phyloP scores from a whole-genome alignment of 2,113 vertebrate species.

The Spermophilus dauricus region DNA sequence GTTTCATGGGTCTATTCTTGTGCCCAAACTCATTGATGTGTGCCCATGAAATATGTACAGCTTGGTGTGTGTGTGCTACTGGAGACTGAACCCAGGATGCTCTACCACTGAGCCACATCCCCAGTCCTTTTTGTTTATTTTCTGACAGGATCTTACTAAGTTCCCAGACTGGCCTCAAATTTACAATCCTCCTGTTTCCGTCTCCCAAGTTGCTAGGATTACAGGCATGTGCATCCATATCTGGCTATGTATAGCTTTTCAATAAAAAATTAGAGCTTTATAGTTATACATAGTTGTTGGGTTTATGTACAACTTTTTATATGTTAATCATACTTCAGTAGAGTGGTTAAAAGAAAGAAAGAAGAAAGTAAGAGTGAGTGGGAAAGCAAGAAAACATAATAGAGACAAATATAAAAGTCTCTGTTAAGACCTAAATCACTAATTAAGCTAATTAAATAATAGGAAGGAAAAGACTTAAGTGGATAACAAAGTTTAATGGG shows the following conservation, averaged over 20 bases:
- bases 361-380: constrained; percentile 28
- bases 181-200: too few species aligned
- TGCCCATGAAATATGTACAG: neutral
- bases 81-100: too few species aligned
- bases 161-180: too few species aligned
- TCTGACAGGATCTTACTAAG: too few species aligned
- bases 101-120: too few species aligned
- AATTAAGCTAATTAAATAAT: constrained; percentile 51
- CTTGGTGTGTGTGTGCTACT: too few species aligned
- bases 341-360: neutral
- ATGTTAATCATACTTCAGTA: neutral
- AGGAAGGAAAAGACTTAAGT: neutral
- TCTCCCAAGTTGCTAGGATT: too few species aligned
- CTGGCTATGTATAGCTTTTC: too few species aligned
- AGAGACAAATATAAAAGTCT: constrained; percentile 1
- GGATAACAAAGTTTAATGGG: constrained; percentile 29
- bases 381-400: neutral
- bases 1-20: neutral
- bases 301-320: neutral
- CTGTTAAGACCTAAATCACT: constrained; percentile 24
- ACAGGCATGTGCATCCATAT: too few species aligned
- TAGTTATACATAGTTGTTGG: too few species aligned
- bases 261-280: too few species aligned
- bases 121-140: too few species aligned
- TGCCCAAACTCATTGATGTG: neutral